These are phyloP conservation scores for Lates calcarifer DNA, from an alignment of 2,113 vertebrate genomes.

Conservation along the genomic window DNA sequence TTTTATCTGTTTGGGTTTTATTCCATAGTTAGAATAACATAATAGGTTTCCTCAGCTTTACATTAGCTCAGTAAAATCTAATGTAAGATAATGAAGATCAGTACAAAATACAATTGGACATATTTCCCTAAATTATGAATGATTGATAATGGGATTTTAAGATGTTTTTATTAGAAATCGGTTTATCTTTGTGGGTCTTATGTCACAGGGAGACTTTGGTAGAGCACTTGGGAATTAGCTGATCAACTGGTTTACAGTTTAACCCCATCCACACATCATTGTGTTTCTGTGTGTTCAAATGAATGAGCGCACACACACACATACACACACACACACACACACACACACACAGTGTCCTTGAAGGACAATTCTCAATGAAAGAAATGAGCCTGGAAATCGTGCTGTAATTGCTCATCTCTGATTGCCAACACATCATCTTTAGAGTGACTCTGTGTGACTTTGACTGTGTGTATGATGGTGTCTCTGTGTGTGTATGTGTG, in stretches of 20 bases:
- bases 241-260: too few species aligned
- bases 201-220: too few species aligned
- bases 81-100: not conserved
- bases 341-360: not conserved
- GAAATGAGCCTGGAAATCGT: constrained; percentile 9
- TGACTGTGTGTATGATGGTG: not conserved
- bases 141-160: not conserved
- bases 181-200: not conserved
- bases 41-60: too few species aligned
- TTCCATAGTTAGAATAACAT: not conserved
- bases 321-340: too few species aligned
- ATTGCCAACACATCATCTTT: constrained; percentile 21
- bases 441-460: constrained; percentile 3
- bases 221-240: too few species aligned
- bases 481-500: constrained; percentile 6
- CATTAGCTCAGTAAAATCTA: too few species aligned
- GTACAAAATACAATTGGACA: not conserved
- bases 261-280: too few species aligned
- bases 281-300: not conserved
- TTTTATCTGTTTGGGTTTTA: not conserved
- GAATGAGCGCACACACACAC: too few species aligned
- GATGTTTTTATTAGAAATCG: not conserved
- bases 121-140: not conserved
- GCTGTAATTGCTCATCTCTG: not conserved
- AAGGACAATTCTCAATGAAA: not conserved